Evolutionary conservation across 2,888 invertebrate species (phyloP).

Genomic region (Caenorhabditis virilis): DNA sequence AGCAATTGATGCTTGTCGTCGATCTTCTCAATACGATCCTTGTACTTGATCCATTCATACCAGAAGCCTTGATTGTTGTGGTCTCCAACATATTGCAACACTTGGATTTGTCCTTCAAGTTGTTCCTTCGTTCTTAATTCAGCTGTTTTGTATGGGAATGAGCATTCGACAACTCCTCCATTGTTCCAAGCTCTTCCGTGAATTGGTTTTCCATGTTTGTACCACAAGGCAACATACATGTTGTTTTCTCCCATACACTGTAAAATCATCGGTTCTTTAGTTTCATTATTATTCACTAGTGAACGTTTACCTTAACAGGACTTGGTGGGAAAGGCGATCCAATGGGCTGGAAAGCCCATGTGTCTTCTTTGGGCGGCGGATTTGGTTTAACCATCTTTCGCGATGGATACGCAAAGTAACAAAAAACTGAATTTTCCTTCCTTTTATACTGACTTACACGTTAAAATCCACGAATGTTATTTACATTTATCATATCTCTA

Average conservation of each 20-base stretch:
- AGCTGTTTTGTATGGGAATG: conserved; percentile 56
- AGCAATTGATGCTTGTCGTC: conserved; percentile 55
- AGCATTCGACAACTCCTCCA: conserved; percentile 60
- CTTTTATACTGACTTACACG: too few relatives aligned
- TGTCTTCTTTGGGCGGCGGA: conserved; percentile 34
- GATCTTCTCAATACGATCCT: conserved; percentile 53
- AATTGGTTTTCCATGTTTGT: conserved; percentile 59
- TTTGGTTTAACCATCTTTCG: conserved; percentile 13
- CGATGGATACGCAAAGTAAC: too few relatives aligned
- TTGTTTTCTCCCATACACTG: conserved; percentile 45
- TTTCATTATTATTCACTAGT: neutral
- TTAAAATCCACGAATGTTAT: too few relatives aligned
- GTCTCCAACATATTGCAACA: conserved; percentile 64
- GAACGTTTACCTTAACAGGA: conserved; percentile 30
- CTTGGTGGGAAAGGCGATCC: conserved; percentile 47
- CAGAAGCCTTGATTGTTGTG: conserved; percentile 55
- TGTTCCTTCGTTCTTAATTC: conserved; percentile 55
- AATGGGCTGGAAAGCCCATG: conserved; percentile 48
- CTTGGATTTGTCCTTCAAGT: conserved; percentile 63
- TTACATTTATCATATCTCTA: too few relatives aligned
- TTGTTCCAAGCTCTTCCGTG: conserved; percentile 61
- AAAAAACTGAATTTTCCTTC: too few relatives aligned
- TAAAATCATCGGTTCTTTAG: conserved; percentile 5
- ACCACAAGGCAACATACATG: conserved; percentile 56
- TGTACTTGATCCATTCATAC: conserved; percentile 65